phyloP scores from a whole-genome alignment of 2,113 vertebrate genomes.

The Eulacestoma nigropectus region DNA sequence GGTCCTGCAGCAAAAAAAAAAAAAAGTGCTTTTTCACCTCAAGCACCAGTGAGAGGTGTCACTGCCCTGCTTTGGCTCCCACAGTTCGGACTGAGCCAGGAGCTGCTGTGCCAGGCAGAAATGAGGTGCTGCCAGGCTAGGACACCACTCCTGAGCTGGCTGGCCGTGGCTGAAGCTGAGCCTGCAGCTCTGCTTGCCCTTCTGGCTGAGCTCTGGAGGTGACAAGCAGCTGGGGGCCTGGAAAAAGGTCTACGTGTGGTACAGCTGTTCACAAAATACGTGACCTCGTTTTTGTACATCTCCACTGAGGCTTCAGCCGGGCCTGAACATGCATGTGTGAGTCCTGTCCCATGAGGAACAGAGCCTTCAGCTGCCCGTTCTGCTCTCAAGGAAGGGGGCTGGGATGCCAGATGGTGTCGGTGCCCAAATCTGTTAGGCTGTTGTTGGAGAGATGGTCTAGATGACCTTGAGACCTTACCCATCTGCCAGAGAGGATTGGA shows the following conservation, averaged over 20 bases:
- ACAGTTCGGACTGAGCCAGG: accelerated
- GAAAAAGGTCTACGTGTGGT: background rate
- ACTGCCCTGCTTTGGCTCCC: background rate
- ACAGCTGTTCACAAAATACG: background rate
- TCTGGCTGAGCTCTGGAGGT: background rate
- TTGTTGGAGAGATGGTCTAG: background rate
- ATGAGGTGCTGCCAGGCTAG: background rate
- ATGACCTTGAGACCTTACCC: background rate
- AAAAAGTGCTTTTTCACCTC: background rate
- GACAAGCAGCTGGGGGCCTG: background rate
- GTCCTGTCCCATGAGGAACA: background rate
- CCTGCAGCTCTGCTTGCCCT: background rate
- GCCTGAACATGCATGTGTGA: background rate
- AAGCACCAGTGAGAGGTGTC: background rate
- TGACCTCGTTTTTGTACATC: background rate
- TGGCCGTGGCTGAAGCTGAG: background rate
- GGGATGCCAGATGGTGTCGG: background rate
- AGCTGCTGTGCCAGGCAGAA: background rate
- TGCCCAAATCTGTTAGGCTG: background rate
- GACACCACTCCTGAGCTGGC: background rate
- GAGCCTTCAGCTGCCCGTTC: background rate
- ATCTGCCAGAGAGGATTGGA: background rate
- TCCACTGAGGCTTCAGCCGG: background rate
- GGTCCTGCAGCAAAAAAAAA: background rate
- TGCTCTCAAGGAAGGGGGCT: background rate